phyloP scores from a whole-genome alignment of 1,140 invertebrate species.

The Bombus vancouverensis region DNA sequence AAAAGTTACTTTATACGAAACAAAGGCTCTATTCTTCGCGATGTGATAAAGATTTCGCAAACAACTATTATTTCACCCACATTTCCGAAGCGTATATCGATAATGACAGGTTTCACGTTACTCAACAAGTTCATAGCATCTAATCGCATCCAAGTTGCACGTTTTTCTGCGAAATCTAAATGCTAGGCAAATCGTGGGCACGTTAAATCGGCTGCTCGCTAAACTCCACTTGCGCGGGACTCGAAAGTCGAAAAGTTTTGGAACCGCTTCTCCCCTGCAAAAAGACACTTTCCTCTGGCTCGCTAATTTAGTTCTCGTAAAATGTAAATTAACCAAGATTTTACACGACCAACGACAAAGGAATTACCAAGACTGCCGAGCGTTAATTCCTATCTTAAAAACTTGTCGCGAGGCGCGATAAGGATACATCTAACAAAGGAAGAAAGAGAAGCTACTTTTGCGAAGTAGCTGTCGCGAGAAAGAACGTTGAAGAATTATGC shows the following conservation, averaged over 20 bases:
- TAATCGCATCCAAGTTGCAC: background rate
- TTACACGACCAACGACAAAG: background rate
- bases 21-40: too few relatives aligned
- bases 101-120: background rate
- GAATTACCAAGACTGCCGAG: background rate
- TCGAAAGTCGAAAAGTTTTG: background rate
- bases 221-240: conserved; percentile 7
- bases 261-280: background rate
- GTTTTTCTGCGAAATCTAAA: background rate
- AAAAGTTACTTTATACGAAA: background rate
- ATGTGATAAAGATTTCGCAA: too few relatives aligned
- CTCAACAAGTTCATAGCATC: conserved; percentile 21
- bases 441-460: background rate
- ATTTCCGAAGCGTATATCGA: background rate
- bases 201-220: background rate
- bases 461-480: background rate
- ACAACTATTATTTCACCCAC: background rate
- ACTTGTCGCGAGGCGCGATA: background rate
- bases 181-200: background rate
- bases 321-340: conserved; percentile 29
- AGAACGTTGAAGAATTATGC: background rate
- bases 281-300: background rate
- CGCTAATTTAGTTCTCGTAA: conserved; percentile 24
- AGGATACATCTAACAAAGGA: background rate
- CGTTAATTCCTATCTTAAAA: conserved; percentile 8